Percentiles rank a stretch among this genome's conserved stretches.
These are phyloP conservation scores for Hystrix brachyura DNA, from an alignment of 2,113 vertebrate genomes.

Conservation along the genomic window DNA sequence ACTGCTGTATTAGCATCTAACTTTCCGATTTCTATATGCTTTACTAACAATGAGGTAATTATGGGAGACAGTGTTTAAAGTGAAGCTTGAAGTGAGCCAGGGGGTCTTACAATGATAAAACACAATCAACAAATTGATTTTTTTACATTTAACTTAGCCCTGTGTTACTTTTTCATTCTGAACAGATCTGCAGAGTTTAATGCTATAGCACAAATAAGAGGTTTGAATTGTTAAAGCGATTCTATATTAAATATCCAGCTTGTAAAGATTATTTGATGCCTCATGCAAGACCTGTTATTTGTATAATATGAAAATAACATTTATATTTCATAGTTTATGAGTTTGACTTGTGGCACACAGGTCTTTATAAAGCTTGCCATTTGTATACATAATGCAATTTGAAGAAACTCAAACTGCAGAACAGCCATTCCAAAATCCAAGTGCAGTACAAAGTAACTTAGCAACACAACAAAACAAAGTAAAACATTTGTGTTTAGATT, in stretches of 20 bases:
- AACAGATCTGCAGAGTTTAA: slow-evolving; percentile 60
- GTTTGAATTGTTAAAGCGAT: slow-evolving; percentile 19
- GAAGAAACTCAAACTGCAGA: slow-evolving; percentile 59
- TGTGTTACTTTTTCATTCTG: background rate
- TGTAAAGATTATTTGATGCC: slow-evolving; percentile 30
- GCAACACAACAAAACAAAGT: slow-evolving; percentile 87
- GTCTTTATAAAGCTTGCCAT: slow-evolving; percentile 10
- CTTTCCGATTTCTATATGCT: slow-evolving; percentile 11
- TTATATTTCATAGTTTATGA: slow-evolving; percentile 56
- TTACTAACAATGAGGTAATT: slow-evolving; percentile 6
- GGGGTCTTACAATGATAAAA: background rate
- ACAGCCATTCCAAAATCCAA: slow-evolving; percentile 71
- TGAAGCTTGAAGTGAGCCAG: slow-evolving; percentile 16
- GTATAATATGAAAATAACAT: slow-evolving; percentile 51
- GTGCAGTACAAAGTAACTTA: slow-evolving; percentile 79
- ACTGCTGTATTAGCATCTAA: background rate
- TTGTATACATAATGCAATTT: background rate
- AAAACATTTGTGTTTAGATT: slow-evolving; percentile 83
- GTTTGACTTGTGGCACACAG: slow-evolving; percentile 15
- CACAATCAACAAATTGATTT: slow-evolving; percentile 4
- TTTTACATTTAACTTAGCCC: slow-evolving; percentile 38
- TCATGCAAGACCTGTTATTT: slow-evolving; percentile 53
- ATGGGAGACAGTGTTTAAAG: background rate
- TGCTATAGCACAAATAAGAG: slow-evolving; percentile 20
- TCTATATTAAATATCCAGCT: slow-evolving; percentile 24